phyloP scores from a whole-genome alignment of 2,888 invertebrate species.

The Parnassius glacialis region DNA sequence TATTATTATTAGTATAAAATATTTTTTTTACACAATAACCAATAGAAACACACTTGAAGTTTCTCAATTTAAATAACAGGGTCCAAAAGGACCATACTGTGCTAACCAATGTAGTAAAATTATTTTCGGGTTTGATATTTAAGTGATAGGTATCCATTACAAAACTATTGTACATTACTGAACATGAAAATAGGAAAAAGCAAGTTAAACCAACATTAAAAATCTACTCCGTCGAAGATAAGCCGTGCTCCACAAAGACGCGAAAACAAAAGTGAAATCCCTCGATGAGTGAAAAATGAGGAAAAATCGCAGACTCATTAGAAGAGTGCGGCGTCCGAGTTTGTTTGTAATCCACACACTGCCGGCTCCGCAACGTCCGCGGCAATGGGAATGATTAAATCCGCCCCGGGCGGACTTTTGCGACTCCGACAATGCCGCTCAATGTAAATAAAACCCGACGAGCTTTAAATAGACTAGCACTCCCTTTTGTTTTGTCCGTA shows the following conservation, averaged over 20 bases:
- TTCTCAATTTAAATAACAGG: too few relatives aligned
- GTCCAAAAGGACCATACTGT: too few relatives aligned
- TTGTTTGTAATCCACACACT: constrained; percentile 3
- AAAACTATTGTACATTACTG: too few relatives aligned
- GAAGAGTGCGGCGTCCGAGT: constrained; percentile 20
- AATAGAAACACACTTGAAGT: too few relatives aligned
- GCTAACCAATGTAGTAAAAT: too few relatives aligned
- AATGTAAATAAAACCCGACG: constrained; percentile 14
- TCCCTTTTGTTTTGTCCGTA: constrained; percentile 20
- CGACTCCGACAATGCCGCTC: constrained; percentile 20
- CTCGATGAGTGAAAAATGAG: constrained; percentile 9
- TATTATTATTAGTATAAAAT: too few relatives aligned
- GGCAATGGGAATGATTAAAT: constrained; percentile 29
- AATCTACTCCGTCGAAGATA: background rate
- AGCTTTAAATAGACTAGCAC: constrained; percentile 21
- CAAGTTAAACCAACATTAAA: background rate
- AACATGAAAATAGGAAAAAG: too few relatives aligned
- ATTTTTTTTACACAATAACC: too few relatives aligned
- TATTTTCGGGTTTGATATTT: too few relatives aligned
- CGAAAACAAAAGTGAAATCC: constrained; percentile 19
- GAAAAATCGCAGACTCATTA: constrained; percentile 25
- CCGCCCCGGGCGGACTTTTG: constrained; percentile 27
- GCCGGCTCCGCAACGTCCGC: constrained; percentile 1
- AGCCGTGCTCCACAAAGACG: constrained; percentile 2
- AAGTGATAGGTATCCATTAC: too few relatives aligned